These are phyloP conservation scores for Pemphigus obesinymphae DNA, from an alignment of 1,140 invertebrate genomes.

Conservation along the genomic window DNA sequence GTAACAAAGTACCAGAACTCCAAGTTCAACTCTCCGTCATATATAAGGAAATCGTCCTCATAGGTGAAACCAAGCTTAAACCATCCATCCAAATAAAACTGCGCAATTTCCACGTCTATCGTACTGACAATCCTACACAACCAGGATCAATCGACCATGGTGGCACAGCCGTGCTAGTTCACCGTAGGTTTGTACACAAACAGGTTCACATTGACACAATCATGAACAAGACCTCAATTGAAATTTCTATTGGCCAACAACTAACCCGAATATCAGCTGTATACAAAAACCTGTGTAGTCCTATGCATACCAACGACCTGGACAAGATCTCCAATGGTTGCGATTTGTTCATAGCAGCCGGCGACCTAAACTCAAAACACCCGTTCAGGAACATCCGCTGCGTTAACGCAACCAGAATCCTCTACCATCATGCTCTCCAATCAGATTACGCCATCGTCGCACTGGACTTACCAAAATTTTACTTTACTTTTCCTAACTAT, in stretches of 20 bases:
- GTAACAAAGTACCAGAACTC: neutral
- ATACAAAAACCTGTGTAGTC: neutral
- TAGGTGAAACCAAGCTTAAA: neutral
- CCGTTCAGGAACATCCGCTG: neutral
- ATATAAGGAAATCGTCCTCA: neutral
- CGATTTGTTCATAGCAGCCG: neutral
- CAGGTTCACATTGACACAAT: neutral
- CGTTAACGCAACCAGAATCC: neutral
- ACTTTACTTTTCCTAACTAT: neutral
- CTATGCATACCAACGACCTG: neutral
- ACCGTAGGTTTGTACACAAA: neutral
- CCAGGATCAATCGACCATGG: neutral
- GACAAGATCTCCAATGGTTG: neutral
- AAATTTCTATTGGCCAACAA: neutral
- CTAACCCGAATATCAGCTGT: neutral
- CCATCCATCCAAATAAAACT: neutral
- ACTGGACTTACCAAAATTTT: neutral
- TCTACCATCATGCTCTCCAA: neutral
- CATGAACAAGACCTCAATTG: neutral
- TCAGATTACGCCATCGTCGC: neutral
- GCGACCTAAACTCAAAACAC: neutral
- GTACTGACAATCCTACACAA: neutral
- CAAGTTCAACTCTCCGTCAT: too few species aligned
- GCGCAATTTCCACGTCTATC: neutral
- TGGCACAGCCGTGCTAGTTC: neutral